These are phyloP conservation scores for Stictonetta naevosa DNA, from an alignment of 2,113 vertebrate species.

Conservation along the genomic window DNA sequence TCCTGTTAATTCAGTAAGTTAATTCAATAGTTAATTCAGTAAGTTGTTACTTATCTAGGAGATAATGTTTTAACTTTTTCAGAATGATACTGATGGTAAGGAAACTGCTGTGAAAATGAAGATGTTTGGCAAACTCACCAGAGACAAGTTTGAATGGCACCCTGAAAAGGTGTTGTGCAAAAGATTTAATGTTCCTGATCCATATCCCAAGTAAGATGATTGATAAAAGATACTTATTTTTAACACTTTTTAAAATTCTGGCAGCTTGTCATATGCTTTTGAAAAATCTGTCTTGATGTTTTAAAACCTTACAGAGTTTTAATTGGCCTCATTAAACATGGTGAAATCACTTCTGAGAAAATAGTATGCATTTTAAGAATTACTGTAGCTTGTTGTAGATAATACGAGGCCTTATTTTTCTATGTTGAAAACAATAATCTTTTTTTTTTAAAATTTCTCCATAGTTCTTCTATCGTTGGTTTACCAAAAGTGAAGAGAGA, in stretches of 20 bases:
- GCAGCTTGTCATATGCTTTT: background rate
- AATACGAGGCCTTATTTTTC: background rate
- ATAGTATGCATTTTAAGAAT: background rate
- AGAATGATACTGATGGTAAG: constrained; percentile 87
- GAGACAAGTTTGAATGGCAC: constrained; percentile 93
- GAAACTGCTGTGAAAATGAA: constrained; percentile 92
- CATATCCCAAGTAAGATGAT: constrained; percentile 88
- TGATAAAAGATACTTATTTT: background rate
- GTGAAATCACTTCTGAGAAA: background rate
- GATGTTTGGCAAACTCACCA: constrained; percentile 94
- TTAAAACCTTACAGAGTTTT: background rate
- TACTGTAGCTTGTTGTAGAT: background rate
- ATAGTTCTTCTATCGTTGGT: constrained; percentile 86
- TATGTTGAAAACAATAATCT: background rate
- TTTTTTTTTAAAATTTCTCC: constrained; percentile 34
- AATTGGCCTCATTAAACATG: background rate
- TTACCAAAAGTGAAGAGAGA: constrained; percentile 94
- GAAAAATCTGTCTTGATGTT: background rate
- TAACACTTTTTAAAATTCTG: background rate
- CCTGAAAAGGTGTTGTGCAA: constrained; percentile 93
- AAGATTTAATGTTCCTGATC: constrained; percentile 94
- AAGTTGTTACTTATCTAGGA: background rate
- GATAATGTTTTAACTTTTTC: constrained; percentile 14
- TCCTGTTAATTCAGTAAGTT: background rate
- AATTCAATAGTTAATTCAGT: background rate